Base-by-base conservation (phyloP, 1,140 invertebrate species). In the Anagrus nilaparvatae region DNA sequence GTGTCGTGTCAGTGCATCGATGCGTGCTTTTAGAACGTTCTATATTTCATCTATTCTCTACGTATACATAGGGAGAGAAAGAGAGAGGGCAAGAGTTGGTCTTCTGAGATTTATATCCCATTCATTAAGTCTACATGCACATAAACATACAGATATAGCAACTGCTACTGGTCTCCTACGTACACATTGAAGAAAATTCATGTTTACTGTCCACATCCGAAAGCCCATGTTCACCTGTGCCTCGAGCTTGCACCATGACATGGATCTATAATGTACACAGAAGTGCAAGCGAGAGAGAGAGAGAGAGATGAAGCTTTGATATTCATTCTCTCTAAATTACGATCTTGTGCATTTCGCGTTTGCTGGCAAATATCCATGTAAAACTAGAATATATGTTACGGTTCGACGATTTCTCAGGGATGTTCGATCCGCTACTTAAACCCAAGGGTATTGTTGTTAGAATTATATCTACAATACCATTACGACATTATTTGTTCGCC, bases 21-120 rank as follows among this genome's bases (percentile, higher is more conserved):
- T n/a, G n/a, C n/a, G n/a, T n/a, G n/a, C n/a, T n/a, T n/a, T n/a
- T n/a, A n/a, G n/a, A n/a, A n/a, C n/a, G n/a, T n/a, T n/a, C n/a
- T n/a, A n/a, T n/a, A n/a, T n/a, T n/a, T n/a, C n/a, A n/a, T n/a
- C n/a, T n/a, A n/a, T n/a, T n/a, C n/a, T n/a, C n/a, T n/a, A n/a
- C n/a, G n/a, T n/a, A n/a, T n/a, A n/a, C n/a, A n/a, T n/a, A n/a
- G n/a, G n/a, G n/a, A n/a, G n/a, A n/a, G n/a, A n/a, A n/a, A n/a
- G 32, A 23, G 41, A 21, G 33, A 20, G 40, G 36, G 40, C 37
- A 40, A 44, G 46, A 16, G 37, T 48, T 45, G 47, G 41, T 48
- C 51, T 47, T 49, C 43, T 18, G 53, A 57, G 55, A 60, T 62
- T 60, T 59, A 60, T 60, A 53, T 49, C 49, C 58, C 56, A 58